phyloP scores from a whole-genome alignment of 2,888 invertebrate genomes.

The Drosophila tanythrix region DNA sequence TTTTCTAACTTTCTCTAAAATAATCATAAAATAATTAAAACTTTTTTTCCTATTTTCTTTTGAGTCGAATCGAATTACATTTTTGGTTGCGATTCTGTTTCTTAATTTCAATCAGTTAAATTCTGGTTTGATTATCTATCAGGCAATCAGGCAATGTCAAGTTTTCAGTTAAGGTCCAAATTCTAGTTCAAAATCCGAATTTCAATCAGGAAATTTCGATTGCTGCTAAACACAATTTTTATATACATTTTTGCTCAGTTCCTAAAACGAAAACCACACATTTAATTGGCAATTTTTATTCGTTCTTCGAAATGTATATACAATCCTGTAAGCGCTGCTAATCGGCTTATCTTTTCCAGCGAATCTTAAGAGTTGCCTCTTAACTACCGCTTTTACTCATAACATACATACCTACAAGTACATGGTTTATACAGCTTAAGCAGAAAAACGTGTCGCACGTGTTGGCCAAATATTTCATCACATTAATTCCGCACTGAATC shows the following conservation, averaged over 20 bases:
- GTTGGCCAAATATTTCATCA: conserved; percentile 40
- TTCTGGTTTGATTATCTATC: not conserved
- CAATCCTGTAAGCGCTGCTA: conserved; percentile 11
- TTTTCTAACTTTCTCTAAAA: not conserved
- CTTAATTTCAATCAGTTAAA: not conserved
- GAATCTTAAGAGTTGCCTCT: conserved; percentile 14
- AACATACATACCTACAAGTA: not conserved
- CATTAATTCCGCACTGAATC: conserved; percentile 40
- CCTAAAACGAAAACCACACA: not conserved
- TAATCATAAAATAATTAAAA: no score
- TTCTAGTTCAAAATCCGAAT: not conserved
- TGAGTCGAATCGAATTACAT: not conserved
- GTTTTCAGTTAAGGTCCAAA: not conserved
- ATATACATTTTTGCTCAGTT: not conserved
- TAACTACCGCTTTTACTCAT: conserved; percentile 36
- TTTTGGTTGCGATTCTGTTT: not conserved
- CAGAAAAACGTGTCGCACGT: conserved; percentile 36
- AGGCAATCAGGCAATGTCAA: not conserved
- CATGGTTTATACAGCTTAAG: conserved; percentile 16
- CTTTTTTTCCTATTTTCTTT: not conserved
- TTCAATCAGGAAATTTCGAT: not conserved
- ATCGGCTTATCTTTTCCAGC: conserved; percentile 27
- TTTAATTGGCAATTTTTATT: conserved; percentile 7
- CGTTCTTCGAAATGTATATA: not conserved
- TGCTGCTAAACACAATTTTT: not conserved